Evolutionary conservation across 2,113 vertebrate species (phyloP).

Genomic region (Formicarius rufipectus): DNA sequence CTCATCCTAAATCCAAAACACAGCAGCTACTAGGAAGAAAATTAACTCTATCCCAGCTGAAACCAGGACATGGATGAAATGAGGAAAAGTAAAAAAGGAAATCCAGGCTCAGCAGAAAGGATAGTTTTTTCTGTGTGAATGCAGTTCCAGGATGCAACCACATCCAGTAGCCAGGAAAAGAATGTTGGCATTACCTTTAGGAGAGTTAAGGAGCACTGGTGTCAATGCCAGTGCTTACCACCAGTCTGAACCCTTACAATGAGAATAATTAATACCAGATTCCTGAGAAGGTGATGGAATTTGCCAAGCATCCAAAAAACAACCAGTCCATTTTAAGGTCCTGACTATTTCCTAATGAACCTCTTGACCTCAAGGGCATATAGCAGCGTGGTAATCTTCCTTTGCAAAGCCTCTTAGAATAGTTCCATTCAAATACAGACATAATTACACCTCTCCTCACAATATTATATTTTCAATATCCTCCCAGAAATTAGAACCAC

Average conservation of each 20-base stretch:
- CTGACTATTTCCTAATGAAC: conserved; percentile 25
- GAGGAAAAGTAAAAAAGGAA: background rate
- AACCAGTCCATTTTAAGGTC: conserved; percentile 17
- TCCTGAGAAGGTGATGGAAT: conserved; percentile 25
- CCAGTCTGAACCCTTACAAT: background rate
- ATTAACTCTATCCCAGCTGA: background rate
- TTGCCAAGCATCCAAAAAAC: conserved; percentile 19
- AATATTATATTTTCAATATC: conserved; percentile 37
- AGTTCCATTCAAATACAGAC: conserved; percentile 46
- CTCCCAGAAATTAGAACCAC: conserved; percentile 44
- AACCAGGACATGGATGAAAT: background rate
- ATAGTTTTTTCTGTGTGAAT: background rate
- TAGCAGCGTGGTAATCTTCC: conserved; percentile 8
- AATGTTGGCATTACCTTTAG: background rate
- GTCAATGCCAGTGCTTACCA: background rate
- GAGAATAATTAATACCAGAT: background rate
- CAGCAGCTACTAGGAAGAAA: background rate
- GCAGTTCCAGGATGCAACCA: background rate
- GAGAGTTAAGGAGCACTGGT: background rate
- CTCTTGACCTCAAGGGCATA: conserved; percentile 22
- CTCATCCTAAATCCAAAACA: background rate
- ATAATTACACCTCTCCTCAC: conserved; percentile 58
- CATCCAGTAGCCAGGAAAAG: background rate
- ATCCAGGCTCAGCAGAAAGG: background rate
- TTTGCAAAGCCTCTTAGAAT: conserved; percentile 42